Evolutionary conservation across 2,888 invertebrate species (phyloP).

Genomic region (Euspilapteryx auroguttella): DNA sequence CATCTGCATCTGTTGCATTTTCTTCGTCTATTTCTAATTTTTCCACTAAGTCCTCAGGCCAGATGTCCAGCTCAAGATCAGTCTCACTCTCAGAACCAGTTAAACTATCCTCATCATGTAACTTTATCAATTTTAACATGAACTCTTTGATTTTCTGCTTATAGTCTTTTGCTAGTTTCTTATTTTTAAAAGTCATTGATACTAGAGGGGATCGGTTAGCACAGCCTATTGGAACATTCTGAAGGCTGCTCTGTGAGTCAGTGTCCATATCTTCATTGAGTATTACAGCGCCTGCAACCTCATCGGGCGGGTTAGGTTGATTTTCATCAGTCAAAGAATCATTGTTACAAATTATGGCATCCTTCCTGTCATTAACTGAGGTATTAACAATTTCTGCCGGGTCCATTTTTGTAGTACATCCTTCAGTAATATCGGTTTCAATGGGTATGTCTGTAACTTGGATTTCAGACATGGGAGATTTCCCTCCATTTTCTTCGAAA

Average conservation of each 20-base stretch:
- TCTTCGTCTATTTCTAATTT: slow-evolving; percentile 10
- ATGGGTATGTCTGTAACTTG: background rate
- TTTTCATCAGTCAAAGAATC: background rate
- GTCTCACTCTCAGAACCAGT: slow-evolving; percentile 24
- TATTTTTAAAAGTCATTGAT: slow-evolving; percentile 44
- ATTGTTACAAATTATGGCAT: background rate
- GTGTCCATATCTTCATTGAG: slow-evolving; percentile 32
- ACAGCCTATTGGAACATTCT: slow-evolving; percentile 29
- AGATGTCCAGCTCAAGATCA: slow-evolving; percentile 36
- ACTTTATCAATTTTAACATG: slow-evolving; percentile 37
- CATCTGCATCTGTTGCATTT: slow-evolving; percentile 8
- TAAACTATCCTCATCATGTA: slow-evolving; percentile 18
- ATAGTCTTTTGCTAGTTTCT: slow-evolving; percentile 35
- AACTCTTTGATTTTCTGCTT: slow-evolving; percentile 46
- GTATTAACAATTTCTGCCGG: background rate
- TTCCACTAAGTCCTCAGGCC: slow-evolving; percentile 34
- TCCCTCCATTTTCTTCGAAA: slow-evolving; percentile 37
- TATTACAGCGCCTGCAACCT: slow-evolving; percentile 14
- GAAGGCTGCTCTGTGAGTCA: slow-evolving; percentile 34
- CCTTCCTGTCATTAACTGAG: background rate
- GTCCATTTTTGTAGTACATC: background rate
- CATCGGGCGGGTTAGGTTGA: background rate
- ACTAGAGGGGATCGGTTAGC: slow-evolving; percentile 40
- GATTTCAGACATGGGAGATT: slow-evolving; percentile 16
- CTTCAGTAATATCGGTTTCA: background rate